These are phyloP conservation scores for Coenobita brevimanus DNA, from an alignment of 1,140 invertebrate species.

Conservation along the genomic window DNA sequence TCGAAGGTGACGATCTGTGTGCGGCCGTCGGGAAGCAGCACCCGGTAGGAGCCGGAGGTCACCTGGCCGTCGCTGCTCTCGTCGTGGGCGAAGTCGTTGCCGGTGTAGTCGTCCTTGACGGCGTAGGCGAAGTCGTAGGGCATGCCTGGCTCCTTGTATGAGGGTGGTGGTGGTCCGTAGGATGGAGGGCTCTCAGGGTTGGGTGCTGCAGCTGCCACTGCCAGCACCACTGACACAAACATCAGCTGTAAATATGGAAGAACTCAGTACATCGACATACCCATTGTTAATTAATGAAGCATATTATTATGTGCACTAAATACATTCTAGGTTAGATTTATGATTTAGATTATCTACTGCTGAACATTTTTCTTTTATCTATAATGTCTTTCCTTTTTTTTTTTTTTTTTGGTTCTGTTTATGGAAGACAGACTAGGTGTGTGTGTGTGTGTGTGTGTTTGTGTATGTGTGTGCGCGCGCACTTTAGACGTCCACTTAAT, in stretches of 20 bases:
- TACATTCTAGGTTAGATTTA: neutral
- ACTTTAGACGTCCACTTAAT: too few species aligned
- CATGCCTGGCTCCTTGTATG: conserved; percentile 56
- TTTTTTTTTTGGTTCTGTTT: neutral
- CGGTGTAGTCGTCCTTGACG: conserved; percentile 80
- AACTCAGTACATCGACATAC: too few species aligned
- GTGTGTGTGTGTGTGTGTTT: too few species aligned
- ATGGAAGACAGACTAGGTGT: too few species aligned
- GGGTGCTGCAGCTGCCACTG: conserved; percentile 24
- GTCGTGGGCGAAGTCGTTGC: conserved; percentile 77
- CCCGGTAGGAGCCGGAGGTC: conserved; percentile 83
- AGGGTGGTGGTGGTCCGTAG: conserved; percentile 25
- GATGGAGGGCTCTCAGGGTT: conserved; percentile 5
- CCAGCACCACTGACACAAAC: neutral
- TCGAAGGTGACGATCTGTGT: conserved; percentile 84
- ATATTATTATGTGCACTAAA: too few species aligned
- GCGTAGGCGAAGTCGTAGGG: conserved; percentile 83
- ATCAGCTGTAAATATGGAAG: neutral
- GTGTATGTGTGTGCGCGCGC: too few species aligned
- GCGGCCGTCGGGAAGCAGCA: conserved; percentile 84
- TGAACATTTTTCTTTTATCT: neutral
- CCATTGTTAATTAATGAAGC: too few species aligned
- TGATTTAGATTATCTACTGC: neutral
- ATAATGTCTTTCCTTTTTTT: neutral
- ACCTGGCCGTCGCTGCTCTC: conserved; percentile 45